Evolutionary conservation across 1,140 invertebrate species (phyloP).

Genomic region (Bombus superbus): DNA sequence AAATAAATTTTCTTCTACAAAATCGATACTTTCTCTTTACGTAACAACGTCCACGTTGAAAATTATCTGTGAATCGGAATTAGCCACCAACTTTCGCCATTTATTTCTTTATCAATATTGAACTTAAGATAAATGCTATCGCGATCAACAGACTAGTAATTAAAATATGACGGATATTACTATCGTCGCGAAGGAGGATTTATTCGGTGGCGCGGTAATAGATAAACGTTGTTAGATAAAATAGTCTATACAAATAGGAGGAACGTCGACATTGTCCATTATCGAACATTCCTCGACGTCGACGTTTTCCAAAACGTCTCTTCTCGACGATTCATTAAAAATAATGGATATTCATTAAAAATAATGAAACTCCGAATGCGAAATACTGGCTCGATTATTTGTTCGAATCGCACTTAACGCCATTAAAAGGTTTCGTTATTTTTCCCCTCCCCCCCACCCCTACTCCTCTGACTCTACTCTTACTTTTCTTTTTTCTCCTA

Average conservation of each 20-base stretch:
- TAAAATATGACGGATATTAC: background rate
- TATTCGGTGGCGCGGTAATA: background rate
- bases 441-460: background rate
- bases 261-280: background rate
- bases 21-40: background rate
- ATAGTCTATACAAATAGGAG: slow-evolving; percentile 16
- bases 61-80: background rate
- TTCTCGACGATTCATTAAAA: slow-evolving; percentile 49
- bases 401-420: slow-evolving; percentile 53
- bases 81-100: background rate
- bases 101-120: background rate
- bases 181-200: slow-evolving; percentile 4
- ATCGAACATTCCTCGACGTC: slow-evolving; percentile 27
- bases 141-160: background rate
- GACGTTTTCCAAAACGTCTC: slow-evolving; percentile 20
- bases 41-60: background rate
- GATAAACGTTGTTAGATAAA: slow-evolving; percentile 30
- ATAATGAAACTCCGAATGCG: slow-evolving; percentile 45
- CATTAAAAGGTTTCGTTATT: slow-evolving; percentile 42
- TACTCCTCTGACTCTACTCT: background rate
- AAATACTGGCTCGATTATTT: slow-evolving; percentile 52
- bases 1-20: too few species aligned
- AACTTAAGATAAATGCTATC: background rate
- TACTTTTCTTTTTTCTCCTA: background rate
- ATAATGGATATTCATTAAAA: slow-evolving; percentile 57